Conservation (phyloP, 1,140 invertebrate genomes). For the Tetraneura akinire region DNA sequence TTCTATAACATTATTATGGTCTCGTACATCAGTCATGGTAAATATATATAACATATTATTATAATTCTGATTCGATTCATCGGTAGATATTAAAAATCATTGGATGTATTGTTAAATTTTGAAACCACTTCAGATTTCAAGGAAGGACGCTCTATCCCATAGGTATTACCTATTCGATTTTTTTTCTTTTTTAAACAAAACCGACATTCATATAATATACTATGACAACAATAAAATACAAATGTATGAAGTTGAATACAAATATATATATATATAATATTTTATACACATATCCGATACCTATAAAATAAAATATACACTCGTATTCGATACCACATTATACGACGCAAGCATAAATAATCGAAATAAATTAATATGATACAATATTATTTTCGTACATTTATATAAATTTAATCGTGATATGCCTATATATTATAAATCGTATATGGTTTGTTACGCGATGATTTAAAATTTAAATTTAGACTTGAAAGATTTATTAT, state of each 20-base stretch:
- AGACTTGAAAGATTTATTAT: no score
- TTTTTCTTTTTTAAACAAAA: slow-evolving; percentile 1
- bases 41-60: not conserved
- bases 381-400: no score
- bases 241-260: not conserved
- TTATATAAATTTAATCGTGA: no score
- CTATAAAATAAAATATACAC: not conserved
- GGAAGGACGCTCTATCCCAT: not conserved
- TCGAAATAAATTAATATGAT: no score
- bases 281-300: not conserved
- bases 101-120: not conserved
- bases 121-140: slow-evolving; percentile 23
- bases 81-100: slow-evolving; percentile 28
- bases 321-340: not conserved
- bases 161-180: not conserved
- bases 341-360: no score
- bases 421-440: no score
- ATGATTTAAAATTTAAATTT: no score
- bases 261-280: not conserved
- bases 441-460: no score
- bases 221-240: not conserved
- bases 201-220: not conserved
- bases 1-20: no score
- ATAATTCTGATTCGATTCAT: slow-evolving; percentile 33
- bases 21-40: not conserved